phyloP scores from a whole-genome alignment of 2,888 invertebrate genomes.

The Morpho achilles region DNA sequence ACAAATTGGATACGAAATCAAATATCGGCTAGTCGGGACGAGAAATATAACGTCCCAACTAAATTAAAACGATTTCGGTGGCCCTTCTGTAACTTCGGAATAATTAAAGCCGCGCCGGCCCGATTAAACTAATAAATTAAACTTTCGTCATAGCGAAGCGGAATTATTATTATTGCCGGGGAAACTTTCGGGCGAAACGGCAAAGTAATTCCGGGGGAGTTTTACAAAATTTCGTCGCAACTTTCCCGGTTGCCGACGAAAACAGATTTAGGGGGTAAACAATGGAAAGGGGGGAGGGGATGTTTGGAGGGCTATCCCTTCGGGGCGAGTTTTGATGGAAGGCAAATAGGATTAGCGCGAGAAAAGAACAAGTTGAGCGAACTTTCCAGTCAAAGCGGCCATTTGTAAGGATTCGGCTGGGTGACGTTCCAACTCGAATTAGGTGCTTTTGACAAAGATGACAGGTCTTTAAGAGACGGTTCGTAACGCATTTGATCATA shows the following conservation, averaged over 20 bases:
- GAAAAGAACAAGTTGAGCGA: conserved; percentile 67
- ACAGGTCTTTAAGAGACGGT: conserved; percentile 4
- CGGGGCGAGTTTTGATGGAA: conserved; percentile 72
- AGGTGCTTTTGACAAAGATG: conserved; percentile 2
- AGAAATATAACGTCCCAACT: conserved; percentile 16
- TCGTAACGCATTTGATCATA: neutral
- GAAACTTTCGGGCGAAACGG: conserved; percentile 65
- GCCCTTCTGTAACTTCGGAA: conserved; percentile 31
- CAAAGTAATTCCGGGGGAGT: conserved; percentile 67
- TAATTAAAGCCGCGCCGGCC: conserved; percentile 68
- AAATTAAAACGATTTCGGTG: conserved; percentile 21
- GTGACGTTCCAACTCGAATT: conserved; percentile 21
- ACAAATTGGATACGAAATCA: conserved; percentile 26
- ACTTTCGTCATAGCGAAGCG: conserved; percentile 70
- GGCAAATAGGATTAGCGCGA: conserved; percentile 72
- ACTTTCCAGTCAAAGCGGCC: conserved; percentile 43
- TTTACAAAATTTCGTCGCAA: conserved; percentile 59
- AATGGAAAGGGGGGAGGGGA: conserved; percentile 47
- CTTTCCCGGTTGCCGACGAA: conserved; percentile 64
- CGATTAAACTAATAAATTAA: conserved; percentile 77
- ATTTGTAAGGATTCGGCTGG: conserved; percentile 25
- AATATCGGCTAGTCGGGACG: conserved; percentile 22
- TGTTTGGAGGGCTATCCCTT: conserved; percentile 52
- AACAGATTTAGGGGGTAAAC: conserved; percentile 72
- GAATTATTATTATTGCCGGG: conserved; percentile 64